Conservation (phyloP, 2,797 vertebrate species). For the Mormyrops boulengeri region DNA sequence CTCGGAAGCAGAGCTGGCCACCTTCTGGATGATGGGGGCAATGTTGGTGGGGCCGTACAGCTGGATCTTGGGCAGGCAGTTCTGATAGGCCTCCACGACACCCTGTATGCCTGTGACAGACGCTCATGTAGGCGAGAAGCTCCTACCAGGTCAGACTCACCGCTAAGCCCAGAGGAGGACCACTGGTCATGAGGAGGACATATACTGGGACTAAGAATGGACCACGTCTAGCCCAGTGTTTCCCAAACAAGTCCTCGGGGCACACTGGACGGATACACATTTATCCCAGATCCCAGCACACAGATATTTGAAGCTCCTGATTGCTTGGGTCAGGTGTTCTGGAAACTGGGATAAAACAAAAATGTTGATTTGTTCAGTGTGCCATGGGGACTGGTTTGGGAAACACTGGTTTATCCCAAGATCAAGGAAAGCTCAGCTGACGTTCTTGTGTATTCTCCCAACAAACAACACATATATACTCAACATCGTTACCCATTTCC, state of each 20-base stretch:
- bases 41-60: slow-evolving; percentile 97
- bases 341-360: too few species aligned
- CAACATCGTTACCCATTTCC: not conserved
- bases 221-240: not conserved
- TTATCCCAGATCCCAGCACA: not conserved
- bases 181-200: not conserved
- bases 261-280: not conserved
- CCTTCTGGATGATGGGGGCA: slow-evolving; percentile 97
- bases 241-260: not conserved
- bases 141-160: not conserved
- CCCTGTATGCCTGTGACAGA: slow-evolving; percentile 84
- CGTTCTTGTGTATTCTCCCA: not conserved
- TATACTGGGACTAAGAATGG: not conserved
- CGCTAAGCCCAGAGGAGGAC: not conserved
- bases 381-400: not conserved
- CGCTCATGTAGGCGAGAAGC: slow-evolving; percentile 40
- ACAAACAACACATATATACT: not conserved
- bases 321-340: not conserved
- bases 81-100: slow-evolving; percentile 98
- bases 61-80: slow-evolving; percentile 94
- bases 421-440: not conserved
- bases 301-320: not conserved
- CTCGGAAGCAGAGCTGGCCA: slow-evolving; percentile 92
- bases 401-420: not conserved
- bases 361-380: too few species aligned